A percentile compares a stretch with the other conserved stretches of the same genome.
phyloP scores from a whole-genome alignment of 2,113 vertebrate genomes.

The Murina feae region DNA sequence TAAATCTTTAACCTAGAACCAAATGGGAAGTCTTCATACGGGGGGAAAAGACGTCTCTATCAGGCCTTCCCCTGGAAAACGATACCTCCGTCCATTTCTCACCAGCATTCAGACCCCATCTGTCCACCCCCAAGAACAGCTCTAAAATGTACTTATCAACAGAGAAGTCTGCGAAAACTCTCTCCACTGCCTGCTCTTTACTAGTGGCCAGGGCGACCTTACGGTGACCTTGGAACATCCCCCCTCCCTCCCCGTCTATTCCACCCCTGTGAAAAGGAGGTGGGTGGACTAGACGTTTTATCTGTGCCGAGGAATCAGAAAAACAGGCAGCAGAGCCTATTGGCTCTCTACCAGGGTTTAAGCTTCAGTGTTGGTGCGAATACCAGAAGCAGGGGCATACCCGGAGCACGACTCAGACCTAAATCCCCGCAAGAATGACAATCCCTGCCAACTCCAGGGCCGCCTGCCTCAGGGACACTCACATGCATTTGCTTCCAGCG shows the following conservation, averaged over 20 bases:
- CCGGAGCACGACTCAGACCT: background rate
- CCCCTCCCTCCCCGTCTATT: background rate
- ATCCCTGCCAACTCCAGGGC: background rate
- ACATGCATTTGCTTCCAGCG: background rate
- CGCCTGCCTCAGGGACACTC: background rate
- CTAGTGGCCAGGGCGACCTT: background rate
- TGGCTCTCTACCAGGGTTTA: background rate
- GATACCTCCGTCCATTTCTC: background rate
- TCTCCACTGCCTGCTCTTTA: background rate
- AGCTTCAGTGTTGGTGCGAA: background rate
- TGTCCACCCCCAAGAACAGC: background rate
- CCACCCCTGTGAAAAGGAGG: background rate
- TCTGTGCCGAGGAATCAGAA: background rate
- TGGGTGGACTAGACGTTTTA: background rate
- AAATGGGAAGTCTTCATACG: background rate
- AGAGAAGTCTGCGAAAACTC: too few species aligned
- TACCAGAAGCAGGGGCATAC: background rate
- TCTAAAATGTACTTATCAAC: too few species aligned
- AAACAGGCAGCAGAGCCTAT: background rate
- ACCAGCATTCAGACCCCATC: background rate
- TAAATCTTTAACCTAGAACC: background rate
- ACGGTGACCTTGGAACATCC: background rate
- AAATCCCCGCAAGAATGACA: slow-evolving; percentile 48
- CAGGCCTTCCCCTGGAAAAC: background rate
- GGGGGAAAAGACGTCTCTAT: background rate